Percentiles rank a stretch among this genome's conserved stretches.
phyloP scores from a whole-genome alignment of 2,797 vertebrate genomes.

The Tragopan temminckii region DNA sequence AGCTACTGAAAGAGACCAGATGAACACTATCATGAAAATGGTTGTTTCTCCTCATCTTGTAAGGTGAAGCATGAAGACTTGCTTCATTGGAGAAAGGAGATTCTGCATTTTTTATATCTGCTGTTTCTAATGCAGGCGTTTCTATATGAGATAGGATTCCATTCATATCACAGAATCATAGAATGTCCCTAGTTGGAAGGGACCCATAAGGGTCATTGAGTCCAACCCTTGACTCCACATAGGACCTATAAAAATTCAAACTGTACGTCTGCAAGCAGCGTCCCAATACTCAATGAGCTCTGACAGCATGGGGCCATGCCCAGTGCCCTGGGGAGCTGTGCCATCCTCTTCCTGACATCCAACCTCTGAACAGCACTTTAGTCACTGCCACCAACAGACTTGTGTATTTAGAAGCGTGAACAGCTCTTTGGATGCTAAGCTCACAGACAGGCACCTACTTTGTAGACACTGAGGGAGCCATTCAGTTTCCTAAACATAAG shows the following conservation, averaged over 20 bases:
- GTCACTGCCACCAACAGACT: neutral
- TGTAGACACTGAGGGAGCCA: neutral
- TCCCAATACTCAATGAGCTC: too few relatives aligned
- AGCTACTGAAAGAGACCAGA: neutral
- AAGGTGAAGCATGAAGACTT: neutral
- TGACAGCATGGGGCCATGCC: too few relatives aligned
- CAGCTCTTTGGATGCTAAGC: neutral
- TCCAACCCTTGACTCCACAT: too few relatives aligned
- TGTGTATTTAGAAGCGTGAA: neutral
- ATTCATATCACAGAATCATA: neutral
- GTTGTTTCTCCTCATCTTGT: neutral
- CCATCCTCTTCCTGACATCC: too few relatives aligned
- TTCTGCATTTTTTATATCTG: neutral
- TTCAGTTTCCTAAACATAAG: neutral
- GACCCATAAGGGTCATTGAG: too few relatives aligned
- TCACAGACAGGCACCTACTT: neutral
- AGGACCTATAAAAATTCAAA: too few relatives aligned
- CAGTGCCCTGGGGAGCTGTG: too few relatives aligned
- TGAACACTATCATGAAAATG: neutral
- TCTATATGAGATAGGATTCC: too few relatives aligned
- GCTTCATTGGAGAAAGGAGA: neutral
- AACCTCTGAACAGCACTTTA: neutral
- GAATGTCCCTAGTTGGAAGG: too few relatives aligned
- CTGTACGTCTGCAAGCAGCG: too few relatives aligned
- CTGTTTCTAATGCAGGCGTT: neutral